Evolutionary conservation across 2,797 vertebrate species (phyloP).

Genomic region (Micropoecilia bifurca): DNA sequence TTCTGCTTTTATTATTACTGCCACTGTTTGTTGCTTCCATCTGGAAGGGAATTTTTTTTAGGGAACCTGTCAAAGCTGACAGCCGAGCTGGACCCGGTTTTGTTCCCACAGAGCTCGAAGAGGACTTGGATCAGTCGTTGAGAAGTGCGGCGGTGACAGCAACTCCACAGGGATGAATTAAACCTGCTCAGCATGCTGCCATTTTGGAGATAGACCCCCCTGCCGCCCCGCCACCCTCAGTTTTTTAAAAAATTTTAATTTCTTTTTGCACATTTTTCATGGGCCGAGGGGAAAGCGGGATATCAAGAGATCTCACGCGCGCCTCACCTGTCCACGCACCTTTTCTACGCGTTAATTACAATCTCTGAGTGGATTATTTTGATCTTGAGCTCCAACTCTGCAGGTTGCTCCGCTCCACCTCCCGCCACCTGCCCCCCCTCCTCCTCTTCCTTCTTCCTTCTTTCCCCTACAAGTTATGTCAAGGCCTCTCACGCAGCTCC

Average conservation of each 20-base stretch:
- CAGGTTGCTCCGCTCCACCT: conserved; percentile 39
- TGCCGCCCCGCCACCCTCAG: not conserved
- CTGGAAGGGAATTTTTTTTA: not conserved
- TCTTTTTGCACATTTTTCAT: conserved; percentile 14
- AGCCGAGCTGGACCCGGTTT: conserved; percentile 8
- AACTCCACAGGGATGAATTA: conserved; percentile 60
- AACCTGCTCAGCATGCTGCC: conserved; percentile 53
- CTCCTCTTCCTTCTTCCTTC: conserved; percentile 8
- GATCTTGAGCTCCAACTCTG: conserved; percentile 49
- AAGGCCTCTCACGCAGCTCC: conserved; percentile 81
- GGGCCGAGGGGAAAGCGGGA: conserved; percentile 36
- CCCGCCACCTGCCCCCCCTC: not conserved
- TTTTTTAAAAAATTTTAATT: not conserved
- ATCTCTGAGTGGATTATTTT: conserved; percentile 69
- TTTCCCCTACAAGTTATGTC: conserved; percentile 76
- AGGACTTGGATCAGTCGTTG: conserved; percentile 16
- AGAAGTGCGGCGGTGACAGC: conserved; percentile 35
- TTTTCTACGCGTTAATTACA: conserved; percentile 44
- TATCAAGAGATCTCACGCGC: conserved; percentile 43
- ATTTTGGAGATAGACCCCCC: conserved; percentile 61
- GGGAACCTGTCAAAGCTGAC: not conserved
- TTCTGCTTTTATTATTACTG: conserved; percentile 39
- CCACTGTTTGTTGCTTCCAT: not conserved
- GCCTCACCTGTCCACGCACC: conserved; percentile 52
- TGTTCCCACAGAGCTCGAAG: not conserved